A percentile compares a stretch with the other conserved stretches of the same genome.
These are phyloP conservation scores for Girardinus metallicus DNA, from an alignment of 2,797 vertebrate species.

Conservation along the genomic window DNA sequence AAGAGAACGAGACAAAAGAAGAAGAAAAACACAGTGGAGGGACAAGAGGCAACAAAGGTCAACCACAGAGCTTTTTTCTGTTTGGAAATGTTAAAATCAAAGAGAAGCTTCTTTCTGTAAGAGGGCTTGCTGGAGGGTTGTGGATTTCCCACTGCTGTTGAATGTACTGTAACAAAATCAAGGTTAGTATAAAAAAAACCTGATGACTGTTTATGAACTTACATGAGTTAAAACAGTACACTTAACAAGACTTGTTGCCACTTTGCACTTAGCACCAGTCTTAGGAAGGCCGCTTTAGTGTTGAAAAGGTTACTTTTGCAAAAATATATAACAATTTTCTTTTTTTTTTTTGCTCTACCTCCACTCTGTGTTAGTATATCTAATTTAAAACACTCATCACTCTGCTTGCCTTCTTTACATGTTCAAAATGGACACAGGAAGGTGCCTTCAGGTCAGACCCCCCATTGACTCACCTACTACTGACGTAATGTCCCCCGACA, in stretches of 20 bases:
- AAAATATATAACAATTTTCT: slow-evolving; percentile 13
- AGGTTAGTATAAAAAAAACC: slow-evolving; percentile 44
- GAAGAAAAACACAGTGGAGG: slow-evolving; percentile 32
- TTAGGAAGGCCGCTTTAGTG: neutral
- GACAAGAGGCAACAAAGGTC: slow-evolving; percentile 58
- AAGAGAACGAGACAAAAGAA: slow-evolving; percentile 25
- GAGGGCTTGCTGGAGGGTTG: slow-evolving; percentile 44
- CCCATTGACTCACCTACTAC: slow-evolving; percentile 40
- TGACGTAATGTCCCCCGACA: slow-evolving; percentile 63
- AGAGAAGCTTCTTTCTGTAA: slow-evolving; percentile 46
- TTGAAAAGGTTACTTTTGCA: neutral
- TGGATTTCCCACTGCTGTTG: slow-evolving; percentile 52
- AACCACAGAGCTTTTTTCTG: slow-evolving; percentile 67
- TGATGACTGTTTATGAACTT: slow-evolving; percentile 47
- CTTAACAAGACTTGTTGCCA: slow-evolving; percentile 31
- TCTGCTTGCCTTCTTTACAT: slow-evolving; percentile 12
- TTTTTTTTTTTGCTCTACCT: too few relatives aligned
- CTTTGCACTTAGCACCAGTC: slow-evolving; percentile 4
- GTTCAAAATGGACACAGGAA: slow-evolving; percentile 31
- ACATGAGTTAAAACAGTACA: slow-evolving; percentile 36
- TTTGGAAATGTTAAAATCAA: slow-evolving; percentile 73
- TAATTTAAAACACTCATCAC: neutral
- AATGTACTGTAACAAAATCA: slow-evolving; percentile 54
- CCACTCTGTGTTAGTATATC: neutral
- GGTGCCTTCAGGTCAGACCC: slow-evolving; percentile 25